These are phyloP conservation scores for Crotalus viridis DNA, from an alignment of 2,113 vertebrate genomes.

Conservation along the genomic window DNA sequence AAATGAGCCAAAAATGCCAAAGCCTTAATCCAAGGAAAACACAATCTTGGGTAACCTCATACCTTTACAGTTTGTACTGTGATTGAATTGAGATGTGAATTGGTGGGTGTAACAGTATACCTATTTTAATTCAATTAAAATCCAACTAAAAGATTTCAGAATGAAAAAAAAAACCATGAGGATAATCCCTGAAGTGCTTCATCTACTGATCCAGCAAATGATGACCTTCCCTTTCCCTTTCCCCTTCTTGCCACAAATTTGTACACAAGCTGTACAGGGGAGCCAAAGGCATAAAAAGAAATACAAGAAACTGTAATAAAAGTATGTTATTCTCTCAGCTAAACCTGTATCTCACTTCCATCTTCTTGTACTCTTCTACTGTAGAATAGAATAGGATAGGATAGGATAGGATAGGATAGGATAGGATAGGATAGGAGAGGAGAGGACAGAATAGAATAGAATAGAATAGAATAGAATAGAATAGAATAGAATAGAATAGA, in stretches of 20 bases:
- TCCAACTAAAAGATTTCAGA: background rate
- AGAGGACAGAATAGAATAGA: background rate
- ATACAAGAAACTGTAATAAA: background rate
- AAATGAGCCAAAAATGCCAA: background rate
- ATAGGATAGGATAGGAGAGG: too few relatives aligned
- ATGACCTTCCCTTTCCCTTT: background rate
- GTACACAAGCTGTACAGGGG: background rate
- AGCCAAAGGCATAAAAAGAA: background rate
- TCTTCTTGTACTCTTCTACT: background rate
- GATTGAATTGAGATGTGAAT: background rate
- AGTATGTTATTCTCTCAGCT: background rate
- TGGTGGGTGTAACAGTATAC: background rate
- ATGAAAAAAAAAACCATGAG: background rate
- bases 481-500: background rate
- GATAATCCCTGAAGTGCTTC: background rate
- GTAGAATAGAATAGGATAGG: background rate
- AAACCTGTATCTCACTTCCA: background rate
- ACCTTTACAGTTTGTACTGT: background rate
- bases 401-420: too few relatives aligned
- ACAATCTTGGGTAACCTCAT: background rate
- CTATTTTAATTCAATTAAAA: background rate
- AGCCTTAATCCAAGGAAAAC: background rate
- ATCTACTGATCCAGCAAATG: background rate
- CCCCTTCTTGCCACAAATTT: background rate
- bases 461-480: background rate